phyloP scores from a whole-genome alignment of 2,888 invertebrate genomes.

The Drosophila nigricruria region DNA sequence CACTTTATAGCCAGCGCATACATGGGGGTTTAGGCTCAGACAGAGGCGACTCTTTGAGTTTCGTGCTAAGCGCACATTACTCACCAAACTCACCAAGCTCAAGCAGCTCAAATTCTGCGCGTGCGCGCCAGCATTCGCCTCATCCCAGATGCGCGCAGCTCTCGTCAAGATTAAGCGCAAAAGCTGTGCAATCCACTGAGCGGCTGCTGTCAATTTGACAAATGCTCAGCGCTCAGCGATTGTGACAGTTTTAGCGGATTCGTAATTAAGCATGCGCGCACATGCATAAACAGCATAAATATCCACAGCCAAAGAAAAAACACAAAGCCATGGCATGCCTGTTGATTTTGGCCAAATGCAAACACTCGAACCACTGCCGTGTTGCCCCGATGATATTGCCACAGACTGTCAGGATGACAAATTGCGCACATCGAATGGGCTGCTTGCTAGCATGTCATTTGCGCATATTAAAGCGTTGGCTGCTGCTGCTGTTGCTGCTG shows the following conservation, averaged over 20 bases:
- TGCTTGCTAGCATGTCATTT: constrained; percentile 34
- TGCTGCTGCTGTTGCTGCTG: neutral
- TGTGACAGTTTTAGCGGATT: constrained; percentile 82
- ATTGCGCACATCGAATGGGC: constrained; percentile 55
- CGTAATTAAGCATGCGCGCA: constrained; percentile 79
- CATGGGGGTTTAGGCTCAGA: constrained; percentile 6
- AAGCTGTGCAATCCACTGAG: constrained; percentile 64
- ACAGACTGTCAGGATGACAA: constrained; percentile 70
- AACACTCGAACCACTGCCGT: constrained; percentile 19
- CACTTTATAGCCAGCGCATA: constrained; percentile 27
- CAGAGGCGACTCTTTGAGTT: constrained; percentile 51
- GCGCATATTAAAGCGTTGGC: constrained; percentile 43
- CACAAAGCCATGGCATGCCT: constrained; percentile 32
- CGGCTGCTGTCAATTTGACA: constrained; percentile 79
- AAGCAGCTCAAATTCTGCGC: constrained; percentile 58
- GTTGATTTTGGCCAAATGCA: constrained; percentile 44
- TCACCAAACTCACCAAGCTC: constrained; percentile 54
- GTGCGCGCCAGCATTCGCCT: constrained; percentile 42
- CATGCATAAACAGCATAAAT: constrained; percentile 78
- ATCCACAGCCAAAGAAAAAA: constrained; percentile 25
- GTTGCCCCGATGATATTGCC: constrained; percentile 22
- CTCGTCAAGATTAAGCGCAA: constrained; percentile 70
- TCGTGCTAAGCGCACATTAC: constrained; percentile 77
- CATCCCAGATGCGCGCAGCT: constrained; percentile 17
- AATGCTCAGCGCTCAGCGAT: constrained; percentile 72